These are phyloP conservation scores for Calosoma granatense DNA, from an alignment of 1,140 invertebrate genomes.

Conservation along the genomic window DNA sequence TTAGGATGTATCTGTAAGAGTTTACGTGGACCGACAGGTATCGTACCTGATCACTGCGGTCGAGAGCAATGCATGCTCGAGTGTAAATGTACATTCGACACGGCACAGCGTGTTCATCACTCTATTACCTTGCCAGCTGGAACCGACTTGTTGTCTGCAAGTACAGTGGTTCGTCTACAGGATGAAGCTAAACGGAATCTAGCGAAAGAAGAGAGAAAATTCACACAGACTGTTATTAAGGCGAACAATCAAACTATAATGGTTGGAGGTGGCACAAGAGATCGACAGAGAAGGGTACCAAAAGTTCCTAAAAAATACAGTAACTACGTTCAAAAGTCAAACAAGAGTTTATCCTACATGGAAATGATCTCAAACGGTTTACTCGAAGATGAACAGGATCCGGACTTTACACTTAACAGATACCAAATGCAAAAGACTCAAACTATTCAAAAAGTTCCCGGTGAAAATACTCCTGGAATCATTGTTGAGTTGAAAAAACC, in stretches of 20 bases:
- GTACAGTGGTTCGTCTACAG: slow-evolving; percentile 30
- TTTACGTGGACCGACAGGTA: slow-evolving; percentile 22
- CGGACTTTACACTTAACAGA: not conserved
- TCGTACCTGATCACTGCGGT: slow-evolving; percentile 34
- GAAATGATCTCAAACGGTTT: slow-evolving; percentile 12
- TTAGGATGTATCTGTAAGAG: slow-evolving; percentile 40
- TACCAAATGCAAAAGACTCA: not conserved
- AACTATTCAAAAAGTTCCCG: not conserved
- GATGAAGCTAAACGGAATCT: slow-evolving; percentile 33
- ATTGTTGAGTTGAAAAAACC: not conserved
- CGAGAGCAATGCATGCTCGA: slow-evolving; percentile 36
- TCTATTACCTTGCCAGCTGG: slow-evolving; percentile 16
- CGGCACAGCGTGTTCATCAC: slow-evolving; percentile 11
- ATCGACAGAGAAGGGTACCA: slow-evolving; percentile 26
- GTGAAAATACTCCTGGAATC: not conserved
- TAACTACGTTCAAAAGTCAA: slow-evolving; percentile 23
- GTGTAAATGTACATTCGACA: slow-evolving; percentile 31
- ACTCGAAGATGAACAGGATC: slow-evolving; percentile 3
- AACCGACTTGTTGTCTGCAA: slow-evolving; percentile 22
- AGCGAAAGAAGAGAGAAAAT: slow-evolving; percentile 34
- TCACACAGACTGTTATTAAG: slow-evolving; percentile 35
- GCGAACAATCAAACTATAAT: slow-evolving; percentile 34
- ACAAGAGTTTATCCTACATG: not conserved
- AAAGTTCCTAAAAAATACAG: slow-evolving; percentile 32
- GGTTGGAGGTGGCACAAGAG: slow-evolving; percentile 26